A percentile compares a stretch with the other conserved stretches of the same genome.
phyloP scores from a whole-genome alignment of 2,888 invertebrate species.

The Esperia sulphurella region DNA sequence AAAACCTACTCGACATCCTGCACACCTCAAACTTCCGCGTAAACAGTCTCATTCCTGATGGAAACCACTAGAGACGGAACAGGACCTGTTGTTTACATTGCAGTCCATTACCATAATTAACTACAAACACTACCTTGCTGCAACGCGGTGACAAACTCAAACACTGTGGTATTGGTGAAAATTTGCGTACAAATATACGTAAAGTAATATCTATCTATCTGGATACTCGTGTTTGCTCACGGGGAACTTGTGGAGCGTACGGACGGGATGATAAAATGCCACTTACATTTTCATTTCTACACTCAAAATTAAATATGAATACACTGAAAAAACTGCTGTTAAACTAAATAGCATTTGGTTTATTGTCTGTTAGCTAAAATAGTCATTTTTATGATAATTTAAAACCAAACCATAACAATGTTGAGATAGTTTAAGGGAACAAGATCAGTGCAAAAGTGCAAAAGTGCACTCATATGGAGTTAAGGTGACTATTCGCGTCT shows the following conservation, averaged over 20 bases:
- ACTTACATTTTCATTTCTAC: slow-evolving; percentile 2
- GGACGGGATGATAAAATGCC: slow-evolving; percentile 21
- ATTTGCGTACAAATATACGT: slow-evolving; percentile 44
- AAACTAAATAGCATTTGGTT: too few relatives aligned
- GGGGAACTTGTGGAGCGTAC: slow-evolving; percentile 12
- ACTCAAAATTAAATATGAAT: too few relatives aligned
- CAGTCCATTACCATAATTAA: slow-evolving; percentile 71
- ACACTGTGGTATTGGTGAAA: slow-evolving; percentile 52
- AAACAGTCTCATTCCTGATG: slow-evolving; percentile 29
- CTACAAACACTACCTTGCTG: slow-evolving; percentile 56
- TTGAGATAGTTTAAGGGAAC: too few relatives aligned
- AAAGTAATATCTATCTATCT: slow-evolving; percentile 39
- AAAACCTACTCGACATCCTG: slow-evolving; percentile 6
- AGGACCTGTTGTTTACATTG: slow-evolving; percentile 33
- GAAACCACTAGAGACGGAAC: slow-evolving; percentile 8
- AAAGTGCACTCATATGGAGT: too few relatives aligned
- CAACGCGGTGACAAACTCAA: slow-evolving; percentile 52
- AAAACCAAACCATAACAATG: too few relatives aligned
- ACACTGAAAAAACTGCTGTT: too few relatives aligned
- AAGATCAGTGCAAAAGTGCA: too few relatives aligned
- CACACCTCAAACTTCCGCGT: slow-evolving; percentile 30
- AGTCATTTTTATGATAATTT: too few relatives aligned
- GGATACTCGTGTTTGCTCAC: slow-evolving; percentile 15
- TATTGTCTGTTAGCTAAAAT: too few relatives aligned
- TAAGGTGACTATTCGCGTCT: too few relatives aligned